Evolutionary conservation across 2,888 invertebrate genomes (phyloP), one percentile per base, ranked within the genome.

Genomic region (Lasius platythorax): DNA sequence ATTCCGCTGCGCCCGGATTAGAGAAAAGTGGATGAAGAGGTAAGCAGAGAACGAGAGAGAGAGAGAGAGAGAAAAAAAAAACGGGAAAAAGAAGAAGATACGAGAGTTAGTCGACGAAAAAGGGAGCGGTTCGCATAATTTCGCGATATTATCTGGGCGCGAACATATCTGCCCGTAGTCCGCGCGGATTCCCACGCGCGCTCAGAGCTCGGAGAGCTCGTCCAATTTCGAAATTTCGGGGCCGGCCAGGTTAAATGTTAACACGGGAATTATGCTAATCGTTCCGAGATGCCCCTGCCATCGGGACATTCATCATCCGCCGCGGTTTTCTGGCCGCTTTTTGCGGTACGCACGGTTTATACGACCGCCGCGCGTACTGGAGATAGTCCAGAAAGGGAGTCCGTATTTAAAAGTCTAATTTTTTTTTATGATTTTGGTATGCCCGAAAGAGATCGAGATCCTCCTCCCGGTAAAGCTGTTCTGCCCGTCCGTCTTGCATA

Each of bases 241-340:
- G 78, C 85, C 86, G 85, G 68, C 84, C 87, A 74, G 91, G 93
- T 93, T 92, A 92, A 93, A 93, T 92, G 93, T 94, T 93, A 93
- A 93, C 93, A 93, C 89, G 91, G 91, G 91, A 94, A 93, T 94
- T 94, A 94, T 94, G 93, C 87, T 92, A 93, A 93, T 93, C 85
- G 86, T 53, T 53, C 83, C 70, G 67, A 61, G 84, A 85, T 87
- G 87, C 86, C 88, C 87, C 87, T 70, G 85, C 79, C 90, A 92
- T 90, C 87, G 85, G 76, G 86, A 87, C 89, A 93, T 93, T 92
- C 93, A 92, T 93, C 93, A 93, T 93, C 91, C 89, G 73, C 78
- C 85, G 85, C 74, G 50, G 75, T 87, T 90, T 87, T 88, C 87
- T 84, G 85, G 86, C 76, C 84, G 83, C 85, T 85, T 88, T 87